These are phyloP conservation scores for Subacronicta megacephala DNA, from an alignment of 2,888 invertebrate species.

Conservation along the genomic window DNA sequence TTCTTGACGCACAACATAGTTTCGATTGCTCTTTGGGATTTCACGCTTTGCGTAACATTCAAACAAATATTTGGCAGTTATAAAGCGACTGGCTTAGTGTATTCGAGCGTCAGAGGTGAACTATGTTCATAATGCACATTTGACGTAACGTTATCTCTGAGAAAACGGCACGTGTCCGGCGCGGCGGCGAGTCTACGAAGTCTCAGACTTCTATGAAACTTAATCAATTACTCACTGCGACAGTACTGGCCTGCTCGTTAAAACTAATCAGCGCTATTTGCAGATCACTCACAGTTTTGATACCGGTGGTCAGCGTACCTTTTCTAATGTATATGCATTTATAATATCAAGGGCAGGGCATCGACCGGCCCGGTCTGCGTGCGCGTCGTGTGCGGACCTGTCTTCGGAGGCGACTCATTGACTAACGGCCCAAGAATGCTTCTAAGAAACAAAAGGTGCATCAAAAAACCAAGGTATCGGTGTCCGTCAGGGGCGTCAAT, in stretches of 20 bases:
- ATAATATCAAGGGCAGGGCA: constrained; percentile 19
- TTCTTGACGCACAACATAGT: constrained; percentile 30
- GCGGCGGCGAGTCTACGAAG: not conserved
- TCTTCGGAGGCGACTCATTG: constrained; percentile 23
- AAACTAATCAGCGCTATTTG: constrained; percentile 5
- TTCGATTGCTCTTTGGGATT: constrained; percentile 11
- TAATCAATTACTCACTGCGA: constrained; percentile 5
- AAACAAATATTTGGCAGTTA: constrained; percentile 7
- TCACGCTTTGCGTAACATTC: constrained; percentile 16
- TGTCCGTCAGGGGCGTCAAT: constrained; percentile 20
- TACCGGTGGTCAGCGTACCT: not conserved
- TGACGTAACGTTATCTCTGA: constrained; percentile 18
- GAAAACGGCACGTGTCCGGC: not conserved
- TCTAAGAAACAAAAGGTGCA: constrained; percentile 39
- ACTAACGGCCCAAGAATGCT: constrained; percentile 54
- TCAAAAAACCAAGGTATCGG: constrained; percentile 21
- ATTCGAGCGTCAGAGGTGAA: constrained; percentile 1
- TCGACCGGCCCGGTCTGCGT: constrained; percentile 21
- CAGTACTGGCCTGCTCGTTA: not conserved
- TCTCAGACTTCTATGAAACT: constrained; percentile 4
- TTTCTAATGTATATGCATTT: constrained; percentile 2
- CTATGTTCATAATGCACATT: constrained; percentile 1
- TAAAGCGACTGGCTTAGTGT: constrained; percentile 16
- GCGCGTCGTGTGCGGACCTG: constrained; percentile 36
- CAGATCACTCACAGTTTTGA: constrained; percentile 10